Evolutionary conservation across 2,888 invertebrate genomes (phyloP).

Genomic region (Platycheirus rosarum): DNA sequence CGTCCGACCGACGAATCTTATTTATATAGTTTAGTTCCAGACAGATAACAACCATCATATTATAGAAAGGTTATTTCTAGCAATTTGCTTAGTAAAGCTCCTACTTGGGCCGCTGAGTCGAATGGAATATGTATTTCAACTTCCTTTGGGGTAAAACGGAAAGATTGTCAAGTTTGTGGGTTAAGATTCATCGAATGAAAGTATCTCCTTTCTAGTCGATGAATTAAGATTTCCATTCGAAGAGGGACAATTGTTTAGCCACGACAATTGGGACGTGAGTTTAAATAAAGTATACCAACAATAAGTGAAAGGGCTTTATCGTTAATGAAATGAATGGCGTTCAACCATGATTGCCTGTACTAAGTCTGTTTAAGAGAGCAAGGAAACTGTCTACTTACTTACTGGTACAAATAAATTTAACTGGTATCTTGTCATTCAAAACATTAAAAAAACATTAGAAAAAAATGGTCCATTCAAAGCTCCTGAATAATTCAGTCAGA

Average conservation of each 20-base stretch:
- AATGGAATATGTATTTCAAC: background rate
- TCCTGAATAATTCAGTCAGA: too few species aligned
- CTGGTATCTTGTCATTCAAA: too few species aligned
- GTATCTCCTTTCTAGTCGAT: conserved; percentile 23
- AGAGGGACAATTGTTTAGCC: conserved; percentile 2
- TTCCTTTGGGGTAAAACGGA: conserved; percentile 28
- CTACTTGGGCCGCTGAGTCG: background rate
- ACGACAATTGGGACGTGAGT: conserved; percentile 4
- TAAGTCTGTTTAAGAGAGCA: conserved; percentile 29
- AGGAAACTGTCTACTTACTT: background rate
- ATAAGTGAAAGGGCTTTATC: conserved; percentile 5
- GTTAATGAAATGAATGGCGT: background rate
- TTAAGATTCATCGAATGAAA: conserved; percentile 10
- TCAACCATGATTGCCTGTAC: background rate
- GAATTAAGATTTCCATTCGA: conserved; percentile 9
- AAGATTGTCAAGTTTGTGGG: conserved; percentile 15
- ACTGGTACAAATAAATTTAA: too few species aligned
- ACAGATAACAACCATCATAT: conserved; percentile 4
- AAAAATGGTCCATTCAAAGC: too few species aligned
- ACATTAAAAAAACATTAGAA: too few species aligned
- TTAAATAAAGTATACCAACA: conserved; percentile 16
- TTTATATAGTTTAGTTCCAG: background rate
- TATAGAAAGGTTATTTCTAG: conserved; percentile 32
- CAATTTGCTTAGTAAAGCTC: conserved; percentile 5
- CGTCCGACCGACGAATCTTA: background rate